Evolutionary conservation across 53 echinoderm and acorn worm genomes (phyloP).

Genomic region (Holothuria leucospilota): DNA sequence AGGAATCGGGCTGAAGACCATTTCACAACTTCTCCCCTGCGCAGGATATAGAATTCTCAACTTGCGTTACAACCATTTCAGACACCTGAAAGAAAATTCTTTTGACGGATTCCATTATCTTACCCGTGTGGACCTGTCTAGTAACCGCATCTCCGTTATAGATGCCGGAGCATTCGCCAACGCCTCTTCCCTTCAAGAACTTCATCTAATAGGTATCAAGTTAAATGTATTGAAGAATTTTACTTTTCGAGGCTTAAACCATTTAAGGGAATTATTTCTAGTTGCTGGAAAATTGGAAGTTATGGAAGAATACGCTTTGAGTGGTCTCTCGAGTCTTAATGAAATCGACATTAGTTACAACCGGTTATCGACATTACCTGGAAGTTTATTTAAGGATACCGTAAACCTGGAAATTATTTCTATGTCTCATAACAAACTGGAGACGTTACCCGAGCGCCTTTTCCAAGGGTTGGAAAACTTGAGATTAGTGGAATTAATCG

Average conservation of each 20-base stretch:
- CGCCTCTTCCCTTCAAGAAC: background rate
- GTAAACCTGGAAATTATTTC: slow-evolving; percentile 19
- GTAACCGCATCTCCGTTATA: background rate
- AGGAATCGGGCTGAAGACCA: too few species aligned
- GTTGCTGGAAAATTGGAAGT: background rate
- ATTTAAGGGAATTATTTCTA: background rate
- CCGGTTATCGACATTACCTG: background rate
- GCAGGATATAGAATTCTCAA: too few species aligned
- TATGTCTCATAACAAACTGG: background rate
- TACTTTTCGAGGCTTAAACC: background rate
- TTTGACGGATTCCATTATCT: background rate
- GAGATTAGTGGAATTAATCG: background rate
- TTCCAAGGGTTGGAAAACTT: background rate
- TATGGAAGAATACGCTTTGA: background rate
- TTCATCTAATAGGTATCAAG: background rate
- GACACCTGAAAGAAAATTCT: background rate
- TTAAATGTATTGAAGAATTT: background rate
- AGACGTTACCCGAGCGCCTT: background rate
- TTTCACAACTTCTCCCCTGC: too few species aligned
- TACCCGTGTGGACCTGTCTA: background rate
- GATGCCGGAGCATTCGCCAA: background rate
- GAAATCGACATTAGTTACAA: slow-evolving; percentile 16
- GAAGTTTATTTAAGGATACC: background rate
- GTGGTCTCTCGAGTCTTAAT: background rate
- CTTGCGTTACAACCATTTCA: too few species aligned